These are phyloP conservation scores for Parotia lawesii DNA, from an alignment of 2,113 vertebrate species.

Conservation along the genomic window DNA sequence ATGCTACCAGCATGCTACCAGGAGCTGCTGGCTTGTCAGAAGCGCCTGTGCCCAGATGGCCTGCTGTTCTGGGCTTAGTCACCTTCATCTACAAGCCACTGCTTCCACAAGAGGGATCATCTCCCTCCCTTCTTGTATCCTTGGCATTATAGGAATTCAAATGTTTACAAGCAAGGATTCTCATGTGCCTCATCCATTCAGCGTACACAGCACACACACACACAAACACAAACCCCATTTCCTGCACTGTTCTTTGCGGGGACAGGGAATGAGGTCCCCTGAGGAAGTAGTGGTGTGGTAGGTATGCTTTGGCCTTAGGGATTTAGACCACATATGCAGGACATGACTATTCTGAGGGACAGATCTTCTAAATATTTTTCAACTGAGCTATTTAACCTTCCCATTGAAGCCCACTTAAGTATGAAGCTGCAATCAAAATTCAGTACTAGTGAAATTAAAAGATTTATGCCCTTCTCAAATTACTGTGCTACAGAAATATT, in stretches of 20 bases:
- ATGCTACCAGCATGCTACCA: rapidly evolving
- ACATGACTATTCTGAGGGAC: neutral
- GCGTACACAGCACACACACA: neutral
- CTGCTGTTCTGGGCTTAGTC: neutral
- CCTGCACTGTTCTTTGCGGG: neutral
- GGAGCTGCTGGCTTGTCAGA: neutral
- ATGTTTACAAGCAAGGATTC: rapidly evolving
- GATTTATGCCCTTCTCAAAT: neutral
- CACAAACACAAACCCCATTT: neutral
- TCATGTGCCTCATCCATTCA: neutral
- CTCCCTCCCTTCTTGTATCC: neutral
- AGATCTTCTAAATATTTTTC: neutral
- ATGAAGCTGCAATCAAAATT: neutral
- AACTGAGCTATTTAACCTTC: neutral
- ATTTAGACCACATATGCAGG: neutral
- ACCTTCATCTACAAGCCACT: neutral
- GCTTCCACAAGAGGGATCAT: neutral
- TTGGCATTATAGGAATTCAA: neutral
- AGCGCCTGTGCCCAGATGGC: too few species aligned
- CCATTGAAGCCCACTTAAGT: neutral
- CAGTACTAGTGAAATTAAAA: neutral
- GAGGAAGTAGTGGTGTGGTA: neutral
- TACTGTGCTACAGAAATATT: neutral
- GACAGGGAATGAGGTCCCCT: neutral
- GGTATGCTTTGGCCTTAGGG: neutral